Base-by-base conservation (phyloP, 2,888 invertebrate species). In the Balanococcus diminutus region DNA sequence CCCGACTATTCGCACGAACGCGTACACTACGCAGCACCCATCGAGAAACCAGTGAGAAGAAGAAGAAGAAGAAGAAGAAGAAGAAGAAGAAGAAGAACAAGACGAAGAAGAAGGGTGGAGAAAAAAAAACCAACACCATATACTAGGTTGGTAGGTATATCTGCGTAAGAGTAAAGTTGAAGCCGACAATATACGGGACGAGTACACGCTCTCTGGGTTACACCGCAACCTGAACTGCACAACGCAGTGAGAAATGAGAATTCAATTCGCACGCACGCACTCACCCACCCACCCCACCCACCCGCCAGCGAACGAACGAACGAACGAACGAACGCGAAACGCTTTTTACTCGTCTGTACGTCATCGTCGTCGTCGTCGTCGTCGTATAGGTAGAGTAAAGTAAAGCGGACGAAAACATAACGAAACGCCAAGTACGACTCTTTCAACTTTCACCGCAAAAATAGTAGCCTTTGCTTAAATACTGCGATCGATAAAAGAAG, bases 391-490 rank as follows among this genome's bases (percentile, higher is more conserved):
- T n/a, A n/a, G n/a, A n/a, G n/a, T n/a, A n/a, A n/a, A n/a, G n/a
- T n/a, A 14, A 51, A 6, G 19, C 19, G 14, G 19, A n/a, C 51
- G 36, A 51, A 51, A 51, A 51, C 51, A 14, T 51, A 3, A 19
- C 61, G 25, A 9, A 28, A 11, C 14, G 19, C 14, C n/a, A n/a
- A 19, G 61, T 22, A 11, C 9, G 31, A 28, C 67, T 31, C 4
- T 67, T 67, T 67, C 67, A 67, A 67, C 25, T 67, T 67, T 67
- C 16, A 67, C 67, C 25, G 28, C 67, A 67, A 67, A 67, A 51
- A 19, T 4, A 28, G 28, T n/a, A 25, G 31, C 67, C 28, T 31
- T 25, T 6, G 46, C 46, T 51, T 51, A 51, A 51, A 51, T 19
- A 51, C 4, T 28, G 67, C 11, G 16, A 67, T 67, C 67, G 67